A percentile compares a stretch with the other conserved stretches of the same genome.
Evolutionary conservation across 1,140 invertebrate genomes (phyloP).

Genomic region (Branchinecta lindahli): DNA sequence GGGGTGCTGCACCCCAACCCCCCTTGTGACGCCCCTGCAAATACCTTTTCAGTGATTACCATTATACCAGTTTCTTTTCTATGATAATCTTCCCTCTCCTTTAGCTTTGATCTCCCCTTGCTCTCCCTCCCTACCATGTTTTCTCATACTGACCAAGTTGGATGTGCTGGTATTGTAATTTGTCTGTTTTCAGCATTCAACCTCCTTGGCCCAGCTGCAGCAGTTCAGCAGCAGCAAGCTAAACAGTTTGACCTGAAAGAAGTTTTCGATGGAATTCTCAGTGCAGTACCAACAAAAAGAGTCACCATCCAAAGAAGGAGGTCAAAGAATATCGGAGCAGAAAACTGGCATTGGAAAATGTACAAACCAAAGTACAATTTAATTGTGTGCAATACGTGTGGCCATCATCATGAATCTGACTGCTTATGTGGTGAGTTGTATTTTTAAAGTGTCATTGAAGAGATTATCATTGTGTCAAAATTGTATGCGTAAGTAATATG

Average conservation of each 20-base stretch:
- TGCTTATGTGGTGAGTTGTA: slow-evolving; percentile 55
- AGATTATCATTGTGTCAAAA: slow-evolving; percentile 13
- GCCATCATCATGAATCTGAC: slow-evolving; percentile 55
- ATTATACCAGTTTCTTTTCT: no score
- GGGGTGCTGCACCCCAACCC: no score
- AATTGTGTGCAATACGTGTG: slow-evolving; percentile 56
- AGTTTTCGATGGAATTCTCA: slow-evolving; percentile 48
- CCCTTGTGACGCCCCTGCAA: no score
- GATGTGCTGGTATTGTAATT: no score
- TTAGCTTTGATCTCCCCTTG: not conserved
- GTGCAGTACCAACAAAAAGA: slow-evolving; percentile 60
- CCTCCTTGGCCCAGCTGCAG: no score
- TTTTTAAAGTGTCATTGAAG: not conserved
- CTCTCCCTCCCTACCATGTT: not conserved
- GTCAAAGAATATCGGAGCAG: slow-evolving; percentile 49
- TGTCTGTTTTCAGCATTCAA: no score
- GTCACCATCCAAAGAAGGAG: slow-evolving; percentile 52
- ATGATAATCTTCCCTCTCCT: slow-evolving; percentile 4
- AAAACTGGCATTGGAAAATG: slow-evolving; percentile 47
- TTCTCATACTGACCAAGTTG: no score
- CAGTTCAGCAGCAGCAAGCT: no score
- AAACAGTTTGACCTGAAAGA: slow-evolving; percentile 15
- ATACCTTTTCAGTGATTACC: no score
- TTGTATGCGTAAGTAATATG: no score
- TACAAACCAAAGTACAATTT: slow-evolving; percentile 53